Evolutionary conservation across 64 coral and sea anemone species (phyloP), one percentile per base, ranked within the genome.

Genomic region (Montipora efflorescens): DNA sequence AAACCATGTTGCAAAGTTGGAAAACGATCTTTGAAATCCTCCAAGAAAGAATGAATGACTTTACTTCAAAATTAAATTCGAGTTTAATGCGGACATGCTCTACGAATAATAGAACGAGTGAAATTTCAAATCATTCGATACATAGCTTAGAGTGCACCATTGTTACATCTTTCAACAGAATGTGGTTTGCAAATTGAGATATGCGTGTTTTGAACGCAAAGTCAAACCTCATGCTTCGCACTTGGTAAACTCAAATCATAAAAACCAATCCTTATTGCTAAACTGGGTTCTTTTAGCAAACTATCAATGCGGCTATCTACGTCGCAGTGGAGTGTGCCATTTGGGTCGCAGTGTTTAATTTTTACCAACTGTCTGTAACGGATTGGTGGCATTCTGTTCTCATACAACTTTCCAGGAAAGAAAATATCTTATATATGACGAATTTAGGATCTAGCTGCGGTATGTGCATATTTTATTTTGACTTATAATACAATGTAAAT

Each of bases 381-480:
- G 66, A 70, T 25, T 22, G 18, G 47, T 49, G 66, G 66, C 16
- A 22, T 36, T 71, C 15, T 84, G 28, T 69, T 4, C 18, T 48
- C 18, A 12, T 22, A 49, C 18, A 70, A 72, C 43, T 86, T 71
- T 49, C 82, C 47, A 21, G 68, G 61, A 71, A 86, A 86, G 82
- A 86, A 50, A 16, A 45, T 61, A 61, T 52, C 58, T 11, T 48
- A 47, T 84, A 21, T 21, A 71, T 19, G 62, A 13, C 67, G 22
- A 66, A 71, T n/a, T 71, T 71, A 86, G 82, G 9, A 36, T 36
- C 16, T 72, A 64, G 48, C 45, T 71, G 19, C 43, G 11, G 66
- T 68, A 86, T 86, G 67, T 86, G 82, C n/a, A 86, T 86, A 86
- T 86, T 86, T 72, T 86, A 70, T 86, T 86, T 86, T 86, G 82